phyloP scores from a whole-genome alignment of 2,888 invertebrate species.

The Gandaritis pyraliata region DNA sequence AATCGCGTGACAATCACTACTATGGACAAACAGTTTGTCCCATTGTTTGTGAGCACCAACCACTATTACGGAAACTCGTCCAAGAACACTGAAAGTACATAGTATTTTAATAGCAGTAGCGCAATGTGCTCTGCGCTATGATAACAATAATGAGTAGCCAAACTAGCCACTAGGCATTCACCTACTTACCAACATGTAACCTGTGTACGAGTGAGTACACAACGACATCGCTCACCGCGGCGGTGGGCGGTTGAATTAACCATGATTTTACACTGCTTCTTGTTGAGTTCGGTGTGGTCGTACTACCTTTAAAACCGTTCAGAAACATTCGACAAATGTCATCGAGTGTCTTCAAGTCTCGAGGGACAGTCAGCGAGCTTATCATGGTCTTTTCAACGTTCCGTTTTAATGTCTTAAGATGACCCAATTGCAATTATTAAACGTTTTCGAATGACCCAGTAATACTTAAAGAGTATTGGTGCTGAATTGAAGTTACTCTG shows the following conservation, averaged over 20 bases:
- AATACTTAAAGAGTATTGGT: neutral
- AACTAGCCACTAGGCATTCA: neutral
- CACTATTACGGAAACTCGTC: conserved; percentile 31
- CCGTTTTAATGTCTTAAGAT: neutral
- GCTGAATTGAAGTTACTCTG: conserved; percentile 5
- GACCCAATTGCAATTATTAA: neutral
- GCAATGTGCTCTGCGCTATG: neutral
- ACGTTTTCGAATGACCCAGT: neutral
- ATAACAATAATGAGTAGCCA: neutral
- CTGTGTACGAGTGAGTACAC: no score
- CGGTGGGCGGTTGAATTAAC: no score
- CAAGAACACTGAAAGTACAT: conserved; percentile 7
- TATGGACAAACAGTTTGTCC: conserved; percentile 45
- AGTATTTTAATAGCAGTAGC: conserved; percentile 5
- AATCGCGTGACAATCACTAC: conserved; percentile 49
- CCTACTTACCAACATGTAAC: no score
- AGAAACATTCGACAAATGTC: no score
- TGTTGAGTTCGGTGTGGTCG: no score
- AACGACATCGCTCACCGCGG: no score
- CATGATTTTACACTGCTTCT: no score
- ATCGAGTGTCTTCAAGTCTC: no score
- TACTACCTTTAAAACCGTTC: no score
- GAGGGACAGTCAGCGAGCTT: no score
- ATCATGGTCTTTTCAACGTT: no score
- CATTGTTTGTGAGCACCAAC: conserved; percentile 49